Conservation (phyloP, 92 coral and sea anemone genomes). For the Scolanthus callimorphus region DNA sequence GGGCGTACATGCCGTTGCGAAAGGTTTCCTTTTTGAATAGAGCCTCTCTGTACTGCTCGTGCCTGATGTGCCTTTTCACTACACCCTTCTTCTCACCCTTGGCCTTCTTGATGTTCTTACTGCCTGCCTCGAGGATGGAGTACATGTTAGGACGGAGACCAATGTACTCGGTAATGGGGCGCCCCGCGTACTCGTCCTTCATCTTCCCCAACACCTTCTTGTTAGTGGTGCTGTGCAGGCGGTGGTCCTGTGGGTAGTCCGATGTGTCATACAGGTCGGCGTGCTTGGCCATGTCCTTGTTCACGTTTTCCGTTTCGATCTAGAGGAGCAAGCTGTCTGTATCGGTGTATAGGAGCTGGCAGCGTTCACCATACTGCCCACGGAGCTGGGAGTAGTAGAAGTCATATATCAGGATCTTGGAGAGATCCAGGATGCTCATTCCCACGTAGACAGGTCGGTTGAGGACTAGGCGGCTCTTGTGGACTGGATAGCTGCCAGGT, state of each 20-base stretch:
- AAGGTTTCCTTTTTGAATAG: no score
- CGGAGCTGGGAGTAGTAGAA: no score
- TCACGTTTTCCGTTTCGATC: neutral
- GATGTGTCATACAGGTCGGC: neutral
- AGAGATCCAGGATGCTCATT: neutral
- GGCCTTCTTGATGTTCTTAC: no score
- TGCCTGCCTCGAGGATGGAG: neutral
- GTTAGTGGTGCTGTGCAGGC: neutral
- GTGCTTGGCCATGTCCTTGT: neutral
- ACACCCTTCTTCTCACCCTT: no score
- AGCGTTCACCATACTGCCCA: neutral
- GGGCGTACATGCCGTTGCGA: no score
- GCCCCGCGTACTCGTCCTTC: slow-evolving; percentile 3
- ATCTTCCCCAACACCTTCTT: slow-evolving; percentile 7
- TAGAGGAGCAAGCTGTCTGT: neutral
- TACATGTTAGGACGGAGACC: neutral
- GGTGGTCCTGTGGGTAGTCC: neutral
- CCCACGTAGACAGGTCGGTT: neutral
- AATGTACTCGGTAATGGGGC: neutral
- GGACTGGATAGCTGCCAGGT: neutral
- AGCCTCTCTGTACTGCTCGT: no score
- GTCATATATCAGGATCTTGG: neutral
- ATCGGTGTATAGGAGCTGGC: neutral
- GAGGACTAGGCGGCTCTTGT: neutral
- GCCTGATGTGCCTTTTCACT: no score